A percentile compares a stretch with the other conserved stretches of the same genome.
These are phyloP conservation scores for Epinephelus awoara DNA, from an alignment of 2,797 vertebrate species.

Conservation along the genomic window DNA sequence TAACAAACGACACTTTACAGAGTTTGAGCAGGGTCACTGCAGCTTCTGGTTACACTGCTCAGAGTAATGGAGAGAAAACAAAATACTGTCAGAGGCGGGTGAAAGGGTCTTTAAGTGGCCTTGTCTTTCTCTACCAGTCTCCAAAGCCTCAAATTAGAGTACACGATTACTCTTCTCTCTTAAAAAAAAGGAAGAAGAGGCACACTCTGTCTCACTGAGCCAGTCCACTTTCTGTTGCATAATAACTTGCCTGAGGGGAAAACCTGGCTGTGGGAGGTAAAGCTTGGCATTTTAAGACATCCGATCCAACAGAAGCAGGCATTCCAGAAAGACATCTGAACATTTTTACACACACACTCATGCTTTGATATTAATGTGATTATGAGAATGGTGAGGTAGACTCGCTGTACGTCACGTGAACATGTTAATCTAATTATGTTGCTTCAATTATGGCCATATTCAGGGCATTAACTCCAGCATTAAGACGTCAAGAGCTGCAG, in stretches of 20 bases:
- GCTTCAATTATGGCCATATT: slow-evolving; percentile 62
- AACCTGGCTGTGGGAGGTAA: slow-evolving; percentile 71
- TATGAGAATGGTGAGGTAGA: slow-evolving; percentile 61
- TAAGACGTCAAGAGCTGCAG: slow-evolving; percentile 33
- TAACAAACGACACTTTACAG: slow-evolving; percentile 15
- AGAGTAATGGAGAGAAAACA: slow-evolving; percentile 54
- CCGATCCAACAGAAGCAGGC: slow-evolving; percentile 37
- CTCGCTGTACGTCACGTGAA: slow-evolving; percentile 43
- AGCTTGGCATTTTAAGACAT: slow-evolving; percentile 55
- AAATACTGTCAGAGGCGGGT: slow-evolving; percentile 58
- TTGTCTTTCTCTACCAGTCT: slow-evolving; percentile 56
- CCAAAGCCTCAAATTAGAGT: slow-evolving; percentile 67
- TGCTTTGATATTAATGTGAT: slow-evolving; percentile 76
- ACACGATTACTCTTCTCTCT: slow-evolving; percentile 36
- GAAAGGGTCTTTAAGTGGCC: slow-evolving; percentile 58
- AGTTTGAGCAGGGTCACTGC: slow-evolving; percentile 48
- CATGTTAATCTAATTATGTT: slow-evolving; percentile 65
- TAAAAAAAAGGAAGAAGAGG: slow-evolving; percentile 5
- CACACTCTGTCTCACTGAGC: slow-evolving; percentile 42
- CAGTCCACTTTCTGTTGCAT: slow-evolving; percentile 64
- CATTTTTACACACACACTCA: slow-evolving; percentile 17
- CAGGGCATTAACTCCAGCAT: slow-evolving; percentile 54
- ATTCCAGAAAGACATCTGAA: slow-evolving; percentile 26
- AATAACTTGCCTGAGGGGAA: slow-evolving; percentile 67
- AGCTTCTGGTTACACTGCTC: slow-evolving; percentile 41